phyloP scores from a whole-genome alignment of 2,113 vertebrate species.

The Tichodroma muraria region DNA sequence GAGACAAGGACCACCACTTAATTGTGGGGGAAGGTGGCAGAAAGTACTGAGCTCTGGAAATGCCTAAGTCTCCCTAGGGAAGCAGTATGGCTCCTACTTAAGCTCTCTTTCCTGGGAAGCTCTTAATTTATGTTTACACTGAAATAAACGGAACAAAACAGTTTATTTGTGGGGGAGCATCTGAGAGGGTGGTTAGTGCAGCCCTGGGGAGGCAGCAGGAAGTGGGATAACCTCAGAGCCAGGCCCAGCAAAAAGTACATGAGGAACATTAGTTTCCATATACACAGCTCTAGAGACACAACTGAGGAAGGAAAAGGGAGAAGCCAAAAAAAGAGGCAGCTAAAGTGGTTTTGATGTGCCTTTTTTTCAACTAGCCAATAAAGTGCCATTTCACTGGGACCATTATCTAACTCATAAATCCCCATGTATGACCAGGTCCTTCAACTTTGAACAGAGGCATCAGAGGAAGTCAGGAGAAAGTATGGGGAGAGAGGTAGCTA shows the following conservation, averaged over 20 bases:
- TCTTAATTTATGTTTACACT: slow-evolving; percentile 70
- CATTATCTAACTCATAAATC: not conserved
- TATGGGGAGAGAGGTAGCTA: not conserved
- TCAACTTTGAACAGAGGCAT: not conserved
- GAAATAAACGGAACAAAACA: slow-evolving; percentile 63
- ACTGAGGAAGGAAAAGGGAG: not conserved
- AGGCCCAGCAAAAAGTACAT: slow-evolving; percentile 43
- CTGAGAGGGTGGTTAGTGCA: slow-evolving; percentile 50
- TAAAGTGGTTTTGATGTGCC: not conserved
- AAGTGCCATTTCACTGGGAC: not conserved
- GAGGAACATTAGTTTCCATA: slow-evolving; percentile 59
- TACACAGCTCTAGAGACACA: slow-evolving; percentile 1
- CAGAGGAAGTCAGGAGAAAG: not conserved
- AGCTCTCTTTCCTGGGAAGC: slow-evolving; percentile 63
- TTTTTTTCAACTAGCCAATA: not conserved
- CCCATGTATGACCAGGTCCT: not conserved
- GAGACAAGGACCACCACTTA: not conserved
- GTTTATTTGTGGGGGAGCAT: slow-evolving; percentile 61
- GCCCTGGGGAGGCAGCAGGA: slow-evolving; percentile 66
- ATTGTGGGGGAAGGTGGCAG: slow-evolving; percentile 42
- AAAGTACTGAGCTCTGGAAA: slow-evolving; percentile 29
- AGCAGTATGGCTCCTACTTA: slow-evolving; percentile 45
- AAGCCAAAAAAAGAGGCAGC: not conserved
- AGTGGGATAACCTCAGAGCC: slow-evolving; percentile 70
- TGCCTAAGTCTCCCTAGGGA: slow-evolving; percentile 47